These are phyloP conservation scores for Tachysurus vachellii DNA, from an alignment of 2,113 vertebrate species.

Conservation along the genomic window DNA sequence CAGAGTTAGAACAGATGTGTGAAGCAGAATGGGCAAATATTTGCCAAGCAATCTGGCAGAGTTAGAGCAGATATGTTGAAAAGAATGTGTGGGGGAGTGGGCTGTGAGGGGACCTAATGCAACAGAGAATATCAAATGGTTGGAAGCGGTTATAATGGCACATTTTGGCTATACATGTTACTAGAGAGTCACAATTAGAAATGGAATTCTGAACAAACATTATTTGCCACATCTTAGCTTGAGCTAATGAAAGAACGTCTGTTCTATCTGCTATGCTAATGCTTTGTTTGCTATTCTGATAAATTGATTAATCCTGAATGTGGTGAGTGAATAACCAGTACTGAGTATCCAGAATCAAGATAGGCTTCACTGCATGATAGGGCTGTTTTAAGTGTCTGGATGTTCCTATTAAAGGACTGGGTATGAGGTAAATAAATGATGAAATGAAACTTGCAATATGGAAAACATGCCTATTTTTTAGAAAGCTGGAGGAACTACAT, in stretches of 20 bases:
- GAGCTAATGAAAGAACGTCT: not conserved
- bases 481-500: not conserved
- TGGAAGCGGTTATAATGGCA: not conserved
- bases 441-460: too few relatives aligned
- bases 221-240: too few relatives aligned
- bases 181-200: not conserved
- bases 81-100: slow-evolving; percentile 3
- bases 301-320: not conserved
- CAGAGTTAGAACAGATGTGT: slow-evolving; percentile 30
- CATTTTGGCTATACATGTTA: not conserved
- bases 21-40: slow-evolving; percentile 28
- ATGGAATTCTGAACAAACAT: not conserved
- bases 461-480: not conserved
- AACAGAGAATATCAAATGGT: too few relatives aligned
- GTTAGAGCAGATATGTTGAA: slow-evolving; percentile 6
- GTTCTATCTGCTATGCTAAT: not conserved
- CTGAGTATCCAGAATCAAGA: not conserved
- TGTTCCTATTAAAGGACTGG: too few relatives aligned
- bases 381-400: not conserved
- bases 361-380: not conserved
- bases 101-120: not conserved
- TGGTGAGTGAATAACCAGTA: not conserved
- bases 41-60: slow-evolving; percentile 28
- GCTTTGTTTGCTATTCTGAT: not conserved
- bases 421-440: too few relatives aligned